Percentiles rank a stretch among this genome's conserved stretches.
These are phyloP conservation scores for Sisyra nigra DNA, from an alignment of 2,888 invertebrate genomes.

Conservation along the genomic window DNA sequence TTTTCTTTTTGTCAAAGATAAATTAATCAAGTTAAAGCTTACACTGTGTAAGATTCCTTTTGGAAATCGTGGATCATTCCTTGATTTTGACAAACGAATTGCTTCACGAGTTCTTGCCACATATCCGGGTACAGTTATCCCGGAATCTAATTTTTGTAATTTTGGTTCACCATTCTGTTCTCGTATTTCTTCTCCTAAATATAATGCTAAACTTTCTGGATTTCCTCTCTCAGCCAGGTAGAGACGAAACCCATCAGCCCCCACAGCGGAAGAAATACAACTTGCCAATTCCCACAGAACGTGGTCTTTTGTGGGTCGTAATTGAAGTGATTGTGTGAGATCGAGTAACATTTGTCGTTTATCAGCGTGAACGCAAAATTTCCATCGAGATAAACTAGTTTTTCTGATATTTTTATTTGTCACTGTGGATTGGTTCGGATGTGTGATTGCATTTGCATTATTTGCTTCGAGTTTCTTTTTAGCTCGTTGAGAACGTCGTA, in stretches of 20 bases:
- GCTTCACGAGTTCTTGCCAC: constrained; percentile 31
- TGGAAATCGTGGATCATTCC: constrained; percentile 33
- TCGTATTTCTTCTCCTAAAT: constrained; percentile 22
- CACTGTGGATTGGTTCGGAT: constrained; percentile 4
- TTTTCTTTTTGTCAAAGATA: neutral
- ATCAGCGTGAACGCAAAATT: constrained; percentile 45
- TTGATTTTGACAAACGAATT: constrained; percentile 27
- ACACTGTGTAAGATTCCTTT: constrained; percentile 27
- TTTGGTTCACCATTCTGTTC: constrained; percentile 20
- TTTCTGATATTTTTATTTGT: constrained; percentile 24
- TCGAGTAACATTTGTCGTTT: constrained; percentile 45
- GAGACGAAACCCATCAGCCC: constrained; percentile 46
- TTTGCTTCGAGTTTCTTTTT: constrained; percentile 24
- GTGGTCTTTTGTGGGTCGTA: constrained; percentile 41
- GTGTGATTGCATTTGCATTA: constrained; percentile 11
- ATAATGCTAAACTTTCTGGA: constrained; percentile 24
- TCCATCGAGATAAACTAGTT: constrained; percentile 35
- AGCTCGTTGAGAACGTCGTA: constrained; percentile 33
- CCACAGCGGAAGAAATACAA: constrained; percentile 46
- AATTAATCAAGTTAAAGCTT: constrained; percentile 11
- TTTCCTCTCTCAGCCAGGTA: constrained; percentile 34
- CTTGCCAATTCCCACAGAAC: constrained; percentile 49
- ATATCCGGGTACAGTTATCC: constrained; percentile 19
- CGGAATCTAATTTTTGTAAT: constrained; percentile 17
- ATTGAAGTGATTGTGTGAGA: constrained; percentile 41